Evolutionary conservation across 30 jellyfish, hydroid and myxozoan genomes (phyloP), one percentile per base, ranked within the genome.

Genomic region (Chrysaora quinquecirrha): DNA sequence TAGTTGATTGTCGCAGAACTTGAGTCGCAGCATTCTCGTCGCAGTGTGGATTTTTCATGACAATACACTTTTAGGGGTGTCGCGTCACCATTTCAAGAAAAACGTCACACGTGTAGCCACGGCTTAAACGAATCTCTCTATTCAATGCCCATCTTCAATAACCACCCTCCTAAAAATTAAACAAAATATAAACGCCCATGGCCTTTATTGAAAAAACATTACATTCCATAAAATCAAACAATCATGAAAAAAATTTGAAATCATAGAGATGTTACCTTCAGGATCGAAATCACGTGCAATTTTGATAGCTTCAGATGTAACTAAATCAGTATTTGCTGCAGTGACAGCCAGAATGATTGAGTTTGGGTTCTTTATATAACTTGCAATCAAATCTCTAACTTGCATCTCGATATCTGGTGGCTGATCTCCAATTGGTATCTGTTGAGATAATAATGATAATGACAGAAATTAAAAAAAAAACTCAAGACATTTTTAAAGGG

Each of bases 391-490:
- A n/a, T 88, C 86, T 43, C 96, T 77, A 33, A 92, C 80, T 77
- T 87, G 96, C 69, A 80, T 72, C 73, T 92, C 98, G 24, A 92
- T 87, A 66, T 92, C 98, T 20, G 85, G 80, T 1, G 98, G 98
- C 80, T 92, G 98, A 52, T 86, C 96, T 10, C 98, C 98, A 86
- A 92, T 95, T 18, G 98, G 95, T 2, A 92, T 66, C 98, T 92
- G 38, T n/a, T 19, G 31, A 38, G 28, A 21, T 14, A 47, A 83
- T 71, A 24, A 48, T 1, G 11, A 73, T 3, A 43, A 1, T 38
- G 54, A n/a, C n/a, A n/a, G n/a, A n/a, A n/a, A n/a, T n/a, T n/a
- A n/a, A n/a, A n/a, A n/a, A n/a, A n/a, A n/a, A n/a, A n/a, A n/a
- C n/a, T n/a, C n/a, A n/a, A n/a, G n/a, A n/a, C n/a, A n/a, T n/a